Percentiles rank a stretch among this genome's conserved stretches.
Evolutionary conservation across 2,113 vertebrate species (phyloP).

Genomic region (Myrmophylax atrothorax): DNA sequence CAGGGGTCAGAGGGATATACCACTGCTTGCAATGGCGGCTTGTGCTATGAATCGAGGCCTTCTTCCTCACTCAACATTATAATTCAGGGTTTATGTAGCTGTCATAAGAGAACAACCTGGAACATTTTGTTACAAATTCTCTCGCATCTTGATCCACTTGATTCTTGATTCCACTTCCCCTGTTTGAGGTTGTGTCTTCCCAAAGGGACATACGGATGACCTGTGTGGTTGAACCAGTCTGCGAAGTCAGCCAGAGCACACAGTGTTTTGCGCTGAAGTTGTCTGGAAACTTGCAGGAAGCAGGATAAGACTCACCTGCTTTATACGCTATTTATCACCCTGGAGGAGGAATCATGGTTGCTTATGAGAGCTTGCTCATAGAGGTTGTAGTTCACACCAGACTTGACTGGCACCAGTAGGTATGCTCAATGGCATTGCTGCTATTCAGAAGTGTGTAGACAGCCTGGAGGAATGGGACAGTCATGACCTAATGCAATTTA

Average conservation of each 20-base stretch:
- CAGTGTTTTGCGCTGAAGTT: background rate
- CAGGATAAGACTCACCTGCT: background rate
- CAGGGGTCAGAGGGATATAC: background rate
- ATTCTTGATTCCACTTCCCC: background rate
- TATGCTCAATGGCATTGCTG: background rate
- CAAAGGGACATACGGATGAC: background rate
- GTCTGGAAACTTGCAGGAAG: background rate
- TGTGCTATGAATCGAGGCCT: background rate
- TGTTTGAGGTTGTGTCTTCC: background rate
- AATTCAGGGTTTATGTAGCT: background rate
- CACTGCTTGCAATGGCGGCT: background rate
- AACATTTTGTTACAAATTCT: background rate
- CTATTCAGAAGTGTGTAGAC: no score
- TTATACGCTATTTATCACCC: background rate
- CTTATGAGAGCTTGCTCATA: background rate
- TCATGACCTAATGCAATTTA: background rate
- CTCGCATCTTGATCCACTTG: background rate
- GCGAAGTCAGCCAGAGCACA: background rate
- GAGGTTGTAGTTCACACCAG: background rate
- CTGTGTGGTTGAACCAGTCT: fast-evolving
- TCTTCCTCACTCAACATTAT: background rate
- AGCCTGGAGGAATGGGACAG: background rate
- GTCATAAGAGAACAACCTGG: background rate
- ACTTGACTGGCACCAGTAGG: background rate
- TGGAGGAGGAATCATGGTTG: background rate